Evolutionary conservation across 2,113 vertebrate genomes (phyloP).

Genomic region (Cinclus cinclus): DNA sequence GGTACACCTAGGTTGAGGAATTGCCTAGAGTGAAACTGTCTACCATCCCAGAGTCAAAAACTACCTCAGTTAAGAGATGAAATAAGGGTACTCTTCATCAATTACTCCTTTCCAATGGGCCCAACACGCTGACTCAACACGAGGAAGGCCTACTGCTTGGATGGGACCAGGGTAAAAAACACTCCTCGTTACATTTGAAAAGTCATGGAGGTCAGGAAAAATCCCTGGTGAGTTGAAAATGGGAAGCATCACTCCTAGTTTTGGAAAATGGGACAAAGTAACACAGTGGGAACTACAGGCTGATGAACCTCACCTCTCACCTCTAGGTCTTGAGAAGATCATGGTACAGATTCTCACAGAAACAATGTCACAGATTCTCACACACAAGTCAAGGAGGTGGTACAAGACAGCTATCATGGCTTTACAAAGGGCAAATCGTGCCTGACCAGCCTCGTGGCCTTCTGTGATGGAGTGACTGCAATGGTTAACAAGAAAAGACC

Average conservation of each 20-base stretch:
- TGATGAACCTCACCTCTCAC: not conserved
- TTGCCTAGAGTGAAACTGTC: not conserved
- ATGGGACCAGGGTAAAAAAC: not conserved
- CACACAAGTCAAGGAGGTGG: not conserved
- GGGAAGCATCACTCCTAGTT: not conserved
- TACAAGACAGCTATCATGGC: not conserved
- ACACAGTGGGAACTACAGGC: not conserved
- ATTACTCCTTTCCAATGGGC: not conserved
- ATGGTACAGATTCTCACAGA: rapidly evolving
- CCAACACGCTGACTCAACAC: not conserved
- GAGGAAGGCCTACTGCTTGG: not conserved
- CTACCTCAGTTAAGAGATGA: not conserved
- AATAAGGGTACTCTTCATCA: not conserved
- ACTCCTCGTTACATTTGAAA: not conserved
- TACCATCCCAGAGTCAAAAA: not conserved
- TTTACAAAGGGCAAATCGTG: rapidly evolving
- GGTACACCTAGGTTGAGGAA: not conserved
- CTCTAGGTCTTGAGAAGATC: not conserved
- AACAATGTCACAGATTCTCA: not conserved
- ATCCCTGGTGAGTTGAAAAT: not conserved
- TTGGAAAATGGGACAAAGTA: not conserved
- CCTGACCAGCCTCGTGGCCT: too few species aligned
- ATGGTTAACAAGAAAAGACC: not conserved
- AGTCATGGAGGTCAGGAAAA: not conserved
- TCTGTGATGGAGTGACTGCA: not conserved